Percentiles rank a stretch among this genome's conserved stretches.
Evolutionary conservation across 2,888 invertebrate species (phyloP).

Genomic region (Epinotia nisella): DNA sequence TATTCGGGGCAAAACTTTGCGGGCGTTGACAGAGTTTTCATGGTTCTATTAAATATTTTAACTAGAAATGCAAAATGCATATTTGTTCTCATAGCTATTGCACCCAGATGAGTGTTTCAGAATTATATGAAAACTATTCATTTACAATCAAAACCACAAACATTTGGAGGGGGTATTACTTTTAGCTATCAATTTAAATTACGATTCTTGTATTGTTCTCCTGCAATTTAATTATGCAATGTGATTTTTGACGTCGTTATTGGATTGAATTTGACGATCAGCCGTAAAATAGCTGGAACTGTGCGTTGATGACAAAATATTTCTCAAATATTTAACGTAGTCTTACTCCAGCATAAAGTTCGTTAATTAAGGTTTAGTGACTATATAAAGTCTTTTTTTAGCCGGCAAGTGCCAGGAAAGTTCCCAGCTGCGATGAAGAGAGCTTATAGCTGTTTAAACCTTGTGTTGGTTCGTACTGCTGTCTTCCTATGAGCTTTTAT

Average conservation of each 20-base stretch:
- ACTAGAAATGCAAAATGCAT: constrained; percentile 20
- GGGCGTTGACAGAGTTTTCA: constrained; percentile 19
- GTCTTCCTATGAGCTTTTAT: constrained; percentile 7
- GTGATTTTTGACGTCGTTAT: too few relatives aligned
- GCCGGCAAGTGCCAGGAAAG: constrained; percentile 13
- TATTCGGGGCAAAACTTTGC: constrained; percentile 28
- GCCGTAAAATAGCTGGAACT: background rate
- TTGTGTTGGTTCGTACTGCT: background rate
- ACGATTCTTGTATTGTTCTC: too few relatives aligned
- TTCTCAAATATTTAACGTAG: background rate
- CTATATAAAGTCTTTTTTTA: background rate
- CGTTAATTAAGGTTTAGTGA: background rate
- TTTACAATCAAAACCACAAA: too few relatives aligned
- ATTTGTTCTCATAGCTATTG: background rate
- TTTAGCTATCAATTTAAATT: too few relatives aligned
- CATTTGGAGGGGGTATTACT: too few relatives aligned
- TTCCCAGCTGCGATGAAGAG: constrained; percentile 13
- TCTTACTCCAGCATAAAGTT: background rate
- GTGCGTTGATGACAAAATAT: background rate
- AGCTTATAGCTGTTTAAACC: constrained; percentile 20
- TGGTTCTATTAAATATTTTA: constrained; percentile 17
- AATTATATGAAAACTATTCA: too few relatives aligned
- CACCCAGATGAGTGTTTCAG: background rate
- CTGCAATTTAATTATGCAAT: too few relatives aligned
- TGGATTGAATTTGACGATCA: too few relatives aligned